Evolutionary conservation across 2,113 vertebrate species (phyloP), one percentile per base, ranked within the genome.

Genomic region (Taurulus bubalis): DNA sequence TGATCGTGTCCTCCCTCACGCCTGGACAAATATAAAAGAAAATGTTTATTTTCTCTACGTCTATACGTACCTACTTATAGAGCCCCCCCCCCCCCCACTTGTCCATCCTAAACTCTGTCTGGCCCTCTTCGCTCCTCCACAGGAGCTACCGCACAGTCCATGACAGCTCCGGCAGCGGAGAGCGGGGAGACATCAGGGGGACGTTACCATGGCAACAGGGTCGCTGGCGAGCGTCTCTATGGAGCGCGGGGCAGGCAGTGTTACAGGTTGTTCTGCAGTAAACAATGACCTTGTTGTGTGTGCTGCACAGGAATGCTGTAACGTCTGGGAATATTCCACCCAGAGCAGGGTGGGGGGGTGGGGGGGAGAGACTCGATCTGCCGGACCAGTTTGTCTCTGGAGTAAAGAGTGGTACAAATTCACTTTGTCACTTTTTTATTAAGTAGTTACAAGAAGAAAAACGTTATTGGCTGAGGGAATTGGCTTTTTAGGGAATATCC

Each of bases 261-360:
- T 95, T 95, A 94, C 95, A 96, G 95, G 95, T 96, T 95, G 92
- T 94, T 94, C 92, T 80, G 91, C 92, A 87, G 92, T 95, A 94
- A 95, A 96, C 95, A 96, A 96, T 96, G 95, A 95, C 94, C 94
- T 94, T 94, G 94, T 95, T 96, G 95, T 95, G 93, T 90, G 90
- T 89, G 92, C 90, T 92, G 93, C 93, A 89, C 90, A 93, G 95
- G 95, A 95, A 95, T 96, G 95, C 91, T 94, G 91, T 92, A 92
- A 92, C 87, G 91, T 93, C 94, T 95, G 95, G 94, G 93, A 95
- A 92, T 95, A 94, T 93, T 94, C 93, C 92, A 91, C 88, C 89
- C 88, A 85, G 85, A 88, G 84, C 66, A 42, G 72, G 51, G 22
- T 16, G 83, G 49, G 1, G 12, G 0, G 45, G 32, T 65, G 40